Base-by-base conservation (phyloP, 1,140 invertebrate genomes). In the Cyphomyrmex costatus region DNA sequence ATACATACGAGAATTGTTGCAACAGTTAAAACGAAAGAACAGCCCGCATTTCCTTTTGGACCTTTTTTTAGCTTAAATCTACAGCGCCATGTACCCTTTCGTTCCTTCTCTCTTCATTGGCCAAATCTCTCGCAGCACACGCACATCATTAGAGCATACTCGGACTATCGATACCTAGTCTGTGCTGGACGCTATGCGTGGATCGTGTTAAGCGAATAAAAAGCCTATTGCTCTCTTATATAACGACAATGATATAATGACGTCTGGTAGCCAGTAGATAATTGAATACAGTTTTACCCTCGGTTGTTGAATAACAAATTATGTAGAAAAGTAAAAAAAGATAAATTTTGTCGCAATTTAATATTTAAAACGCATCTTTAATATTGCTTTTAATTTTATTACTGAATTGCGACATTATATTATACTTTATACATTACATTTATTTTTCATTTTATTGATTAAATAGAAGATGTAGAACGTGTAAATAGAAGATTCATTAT, bases 91-190 rank as follows among this genome's bases (percentile, higher is more conserved):
- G 76, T 65, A 92, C 91, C 87, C 91, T 92, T 92, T 92, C 88
- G 78, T 60, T 89, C 73, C 86, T 33, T 27, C 33, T 42, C 86
- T 90, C 86, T 90, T 90, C 85, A 95, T 95, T 95, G 94, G 95
- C 94, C 92, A 95, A 95, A 95, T 95, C 93, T 94, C 85, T 87
- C 76, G 53, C 89, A 87, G 90, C 93, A 94, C 95, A 95, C 94
- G 94, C 93, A 93, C 94, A 78, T 94, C 93, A 93, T 95, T 95
- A 95, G 90, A 80, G 73, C 88, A 76, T 80, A 85, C 91, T 91
- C 73, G 86, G 85, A 94, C 94, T 94, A 95, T 94, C 93, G 93
- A 94, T 93, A 94, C 58, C 79, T 82, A 86, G 14, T 91, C 90
- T 88, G 87, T 61, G 77, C 93, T 73, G 94, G 93, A 94, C 94